Conservation (phyloP, 2,888 invertebrate species). For the Metalampra italica region DNA sequence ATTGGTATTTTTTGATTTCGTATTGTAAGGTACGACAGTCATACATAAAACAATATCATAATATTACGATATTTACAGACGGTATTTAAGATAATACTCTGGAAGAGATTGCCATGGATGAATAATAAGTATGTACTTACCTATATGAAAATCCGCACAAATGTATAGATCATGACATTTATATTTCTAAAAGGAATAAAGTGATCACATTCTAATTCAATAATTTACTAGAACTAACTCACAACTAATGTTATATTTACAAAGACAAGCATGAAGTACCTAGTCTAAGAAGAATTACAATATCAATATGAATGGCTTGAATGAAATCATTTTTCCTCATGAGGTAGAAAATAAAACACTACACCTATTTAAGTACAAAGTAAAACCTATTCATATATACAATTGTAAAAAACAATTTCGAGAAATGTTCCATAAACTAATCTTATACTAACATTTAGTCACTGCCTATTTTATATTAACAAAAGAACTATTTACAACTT, state of each 20-base stretch:
- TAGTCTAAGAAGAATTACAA: slow-evolving; percentile 9
- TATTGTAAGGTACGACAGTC: neutral
- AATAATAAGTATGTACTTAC: no score
- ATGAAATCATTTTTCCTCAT: slow-evolving; percentile 42
- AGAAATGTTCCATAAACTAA: slow-evolving; percentile 11
- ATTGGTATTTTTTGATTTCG: neutral
- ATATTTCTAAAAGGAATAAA: slow-evolving; percentile 41
- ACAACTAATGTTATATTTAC: slow-evolving; percentile 36
- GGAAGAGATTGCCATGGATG: neutral
- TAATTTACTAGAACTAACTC: slow-evolving; percentile 56
- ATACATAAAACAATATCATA: neutral
- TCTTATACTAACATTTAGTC: neutral
- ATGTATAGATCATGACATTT: slow-evolving; percentile 24
- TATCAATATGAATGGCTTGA: slow-evolving; percentile 26
- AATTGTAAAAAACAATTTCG: slow-evolving; percentile 19
- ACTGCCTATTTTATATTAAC: slow-evolving; percentile 31
- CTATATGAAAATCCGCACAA: slow-evolving; percentile 20
- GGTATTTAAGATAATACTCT: slow-evolving; percentile 12
- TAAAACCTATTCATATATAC: slow-evolving; percentile 17
- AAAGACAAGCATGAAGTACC: slow-evolving; percentile 14
- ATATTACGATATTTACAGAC: slow-evolving; percentile 43
- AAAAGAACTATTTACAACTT: slow-evolving; percentile 63
- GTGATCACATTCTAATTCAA: slow-evolving; percentile 70
- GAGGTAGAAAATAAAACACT: slow-evolving; percentile 69
- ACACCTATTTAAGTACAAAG: slow-evolving; percentile 35